Conservation (phyloP, 2,888 invertebrate species). For the Plemyria rubiginata region DNA sequence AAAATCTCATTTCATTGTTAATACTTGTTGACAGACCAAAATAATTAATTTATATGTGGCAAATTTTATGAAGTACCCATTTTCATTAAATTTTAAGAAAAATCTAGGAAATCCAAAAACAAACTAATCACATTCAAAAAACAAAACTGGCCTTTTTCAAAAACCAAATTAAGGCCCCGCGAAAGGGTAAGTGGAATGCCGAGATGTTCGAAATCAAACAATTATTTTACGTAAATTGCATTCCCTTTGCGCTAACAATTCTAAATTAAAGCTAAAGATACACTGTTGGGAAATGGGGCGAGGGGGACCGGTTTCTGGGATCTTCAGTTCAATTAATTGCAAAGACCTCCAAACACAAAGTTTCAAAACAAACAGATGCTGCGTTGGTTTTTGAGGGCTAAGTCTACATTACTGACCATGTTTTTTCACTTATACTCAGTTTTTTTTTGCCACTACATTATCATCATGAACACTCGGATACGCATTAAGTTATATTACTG, state of each 20-base stretch:
- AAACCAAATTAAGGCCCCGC: slow-evolving; percentile 62
- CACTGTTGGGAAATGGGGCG: slow-evolving; percentile 54
- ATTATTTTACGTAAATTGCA: slow-evolving; percentile 84
- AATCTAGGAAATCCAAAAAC: slow-evolving; percentile 25
- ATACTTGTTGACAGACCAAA: not conserved
- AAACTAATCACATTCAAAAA: slow-evolving; percentile 35
- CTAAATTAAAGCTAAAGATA: slow-evolving; percentile 82
- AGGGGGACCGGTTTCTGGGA: slow-evolving; percentile 69
- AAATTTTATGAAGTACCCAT: not conserved
- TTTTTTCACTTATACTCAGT: no score
- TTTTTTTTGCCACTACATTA: no score
- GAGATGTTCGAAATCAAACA: slow-evolving; percentile 80
- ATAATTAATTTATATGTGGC: not conserved
- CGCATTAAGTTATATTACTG: no score
- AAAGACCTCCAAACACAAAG: slow-evolving; percentile 65
- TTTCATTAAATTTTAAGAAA: not conserved
- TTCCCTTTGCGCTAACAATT: slow-evolving; percentile 82
- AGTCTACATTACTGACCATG: no score
- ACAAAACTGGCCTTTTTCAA: slow-evolving; percentile 52
- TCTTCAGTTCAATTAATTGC: slow-evolving; percentile 83
- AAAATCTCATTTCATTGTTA: no score
- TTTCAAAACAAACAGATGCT: slow-evolving; percentile 48
- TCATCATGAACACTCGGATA: no score
- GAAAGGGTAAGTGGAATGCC: slow-evolving; percentile 49
- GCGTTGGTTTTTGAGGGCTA: not conserved